A percentile compares a stretch with the other conserved stretches of the same genome.
These are phyloP conservation scores for Notodonta dromedarius DNA, from an alignment of 2,888 invertebrate species.

Conservation along the genomic window DNA sequence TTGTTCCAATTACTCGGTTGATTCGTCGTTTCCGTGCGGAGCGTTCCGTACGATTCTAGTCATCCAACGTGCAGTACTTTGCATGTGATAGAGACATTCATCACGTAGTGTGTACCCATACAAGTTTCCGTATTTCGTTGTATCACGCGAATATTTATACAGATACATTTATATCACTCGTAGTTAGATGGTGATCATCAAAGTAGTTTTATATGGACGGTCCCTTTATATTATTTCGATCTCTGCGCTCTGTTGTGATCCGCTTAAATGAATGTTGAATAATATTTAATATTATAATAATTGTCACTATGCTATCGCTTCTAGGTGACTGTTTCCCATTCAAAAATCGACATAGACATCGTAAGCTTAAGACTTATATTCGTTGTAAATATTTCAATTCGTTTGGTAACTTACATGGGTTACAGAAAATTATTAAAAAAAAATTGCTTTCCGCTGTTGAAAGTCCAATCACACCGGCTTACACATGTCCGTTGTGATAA, in stretches of 20 bases:
- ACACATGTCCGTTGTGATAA: constrained; percentile 63
- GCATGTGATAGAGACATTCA: constrained; percentile 70
- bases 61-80: constrained; percentile 64
- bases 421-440: constrained; percentile 46
- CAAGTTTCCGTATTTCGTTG: constrained; percentile 42
- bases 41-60: constrained; percentile 71
- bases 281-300: constrained; percentile 52
- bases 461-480: constrained; percentile 62
- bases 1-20: constrained; percentile 30
- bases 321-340: constrained; percentile 68
- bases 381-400: constrained; percentile 72
- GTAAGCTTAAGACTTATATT: constrained; percentile 65
- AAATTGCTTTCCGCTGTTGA: constrained; percentile 59
- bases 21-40: constrained; percentile 52
- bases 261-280: constrained; percentile 73
- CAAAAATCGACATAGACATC: constrained; percentile 54
- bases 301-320: constrained; percentile 74
- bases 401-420: constrained; percentile 57
- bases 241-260: constrained; percentile 55
- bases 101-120: constrained; percentile 57
- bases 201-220: constrained; percentile 69
- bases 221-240: constrained; percentile 49
- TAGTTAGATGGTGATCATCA: constrained; percentile 75
- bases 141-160: constrained; percentile 45
- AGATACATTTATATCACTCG: constrained; percentile 53